These are phyloP conservation scores for Caenorhabditis angaria DNA, from an alignment of 2,888 invertebrate species.

Conservation along the genomic window DNA sequence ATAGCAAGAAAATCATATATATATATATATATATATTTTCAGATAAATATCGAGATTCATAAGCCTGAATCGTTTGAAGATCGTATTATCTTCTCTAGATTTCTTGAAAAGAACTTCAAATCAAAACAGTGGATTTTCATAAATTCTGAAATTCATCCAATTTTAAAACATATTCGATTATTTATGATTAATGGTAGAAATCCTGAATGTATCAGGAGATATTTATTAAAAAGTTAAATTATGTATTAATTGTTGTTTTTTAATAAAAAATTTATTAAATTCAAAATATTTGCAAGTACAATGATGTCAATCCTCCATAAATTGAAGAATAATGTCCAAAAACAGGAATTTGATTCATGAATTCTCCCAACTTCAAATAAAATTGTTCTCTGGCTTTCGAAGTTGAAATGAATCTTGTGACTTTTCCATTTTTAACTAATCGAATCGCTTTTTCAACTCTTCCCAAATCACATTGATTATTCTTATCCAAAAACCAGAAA, in stretches of 20 bases:
- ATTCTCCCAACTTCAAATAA: conserved; percentile 51
- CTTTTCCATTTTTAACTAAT: conserved; percentile 32
- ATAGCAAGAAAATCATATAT: no score
- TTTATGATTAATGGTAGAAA: conserved; percentile 50
- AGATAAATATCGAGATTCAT: conserved; percentile 56
- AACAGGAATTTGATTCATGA: conserved; percentile 55
- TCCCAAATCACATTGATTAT: conserved; percentile 36
- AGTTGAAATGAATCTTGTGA: conserved; percentile 47
- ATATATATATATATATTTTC: no score
- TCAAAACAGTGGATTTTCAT: conserved; percentile 40
- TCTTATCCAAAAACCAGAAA: conserved; percentile 58
- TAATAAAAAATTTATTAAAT: background rate
- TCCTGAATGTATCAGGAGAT: conserved; percentile 38
- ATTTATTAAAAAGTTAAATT: no score
- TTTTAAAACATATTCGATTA: conserved; percentile 39
- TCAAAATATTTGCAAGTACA: conserved; percentile 48
- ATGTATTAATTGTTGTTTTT: no score
- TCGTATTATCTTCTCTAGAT: conserved; percentile 19
- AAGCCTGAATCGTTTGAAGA: conserved; percentile 37
- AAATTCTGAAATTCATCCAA: conserved; percentile 30
- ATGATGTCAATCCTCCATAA: conserved; percentile 59
- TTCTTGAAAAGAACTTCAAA: conserved; percentile 28
- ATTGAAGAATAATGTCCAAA: conserved; percentile 58
- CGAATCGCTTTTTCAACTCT: conserved; percentile 46
- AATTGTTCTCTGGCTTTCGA: conserved; percentile 56